A percentile compares a stretch with the other conserved stretches of the same genome.
Evolutionary conservation across 2,888 invertebrate species (phyloP).

Genomic region (Tetragonula carbonaria): DNA sequence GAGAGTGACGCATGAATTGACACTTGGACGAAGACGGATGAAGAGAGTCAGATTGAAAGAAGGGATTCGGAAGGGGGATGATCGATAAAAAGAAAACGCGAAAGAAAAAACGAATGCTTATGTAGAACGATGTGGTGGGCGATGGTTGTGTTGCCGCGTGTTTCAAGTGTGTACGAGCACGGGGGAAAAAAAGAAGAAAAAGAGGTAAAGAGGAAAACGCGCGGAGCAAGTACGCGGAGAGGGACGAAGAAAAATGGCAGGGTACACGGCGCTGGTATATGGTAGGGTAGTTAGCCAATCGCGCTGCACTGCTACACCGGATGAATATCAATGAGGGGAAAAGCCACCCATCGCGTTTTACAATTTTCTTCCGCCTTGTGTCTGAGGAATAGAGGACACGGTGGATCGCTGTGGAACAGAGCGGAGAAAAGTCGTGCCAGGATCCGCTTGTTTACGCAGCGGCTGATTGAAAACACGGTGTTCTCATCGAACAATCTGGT

Average conservation of each 20-base stretch:
- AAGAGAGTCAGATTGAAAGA: constrained; percentile 37
- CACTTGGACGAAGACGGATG: constrained; percentile 59
- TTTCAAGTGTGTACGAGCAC: constrained; percentile 45
- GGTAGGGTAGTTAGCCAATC: constrained; percentile 82
- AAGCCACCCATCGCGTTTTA: constrained; percentile 78
- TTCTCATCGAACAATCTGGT: constrained; percentile 66
- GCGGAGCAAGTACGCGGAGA: constrained; percentile 23
- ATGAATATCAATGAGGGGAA: constrained; percentile 82
- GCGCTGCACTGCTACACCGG: constrained; percentile 77
- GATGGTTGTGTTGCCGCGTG: constrained; percentile 30
- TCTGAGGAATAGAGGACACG: constrained; percentile 40
- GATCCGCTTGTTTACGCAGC: constrained; percentile 70
- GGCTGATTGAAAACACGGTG: constrained; percentile 74
- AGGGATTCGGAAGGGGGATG: constrained; percentile 23
- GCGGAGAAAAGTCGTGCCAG: constrained; percentile 40
- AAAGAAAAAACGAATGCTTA: constrained; percentile 46
- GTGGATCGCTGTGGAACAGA: constrained; percentile 7
- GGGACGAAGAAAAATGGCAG: constrained; percentile 45
- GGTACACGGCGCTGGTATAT: constrained; percentile 62
- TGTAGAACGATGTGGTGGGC: constrained; percentile 28
- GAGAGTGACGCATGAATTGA: constrained; percentile 53
- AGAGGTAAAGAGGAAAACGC: constrained; percentile 46
- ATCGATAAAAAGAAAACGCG: constrained; percentile 50
- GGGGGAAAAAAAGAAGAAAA: constrained; percentile 7
- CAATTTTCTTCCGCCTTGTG: constrained; percentile 74